Evolutionary conservation across 2,113 vertebrate species (phyloP), one percentile per base, ranked within the genome.

Genomic region (Solenodon paradoxus): DNA sequence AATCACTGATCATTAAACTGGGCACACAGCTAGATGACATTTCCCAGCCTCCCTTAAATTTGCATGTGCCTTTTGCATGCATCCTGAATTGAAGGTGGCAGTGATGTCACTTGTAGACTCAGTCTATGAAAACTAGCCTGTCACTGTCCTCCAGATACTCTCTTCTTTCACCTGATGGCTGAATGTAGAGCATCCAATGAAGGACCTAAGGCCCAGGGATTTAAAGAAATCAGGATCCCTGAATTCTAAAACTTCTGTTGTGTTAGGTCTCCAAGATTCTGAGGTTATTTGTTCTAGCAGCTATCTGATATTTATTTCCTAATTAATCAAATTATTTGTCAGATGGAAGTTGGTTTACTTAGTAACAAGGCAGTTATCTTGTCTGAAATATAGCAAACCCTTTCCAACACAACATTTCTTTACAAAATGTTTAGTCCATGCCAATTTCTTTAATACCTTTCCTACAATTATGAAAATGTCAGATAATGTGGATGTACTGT

Each of bases 361-460:
- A 78, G 57, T 87, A 63, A 30, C 88, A n/a, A 42, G 30, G 3
- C 5, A 69, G 30, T 51, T 68, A 38, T 32, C 12, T 38, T 30
- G 30, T 88, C 38, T 24, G 57, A 83, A 55, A 55, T 30, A 49
- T 4, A 78, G 45, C 59, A 78, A 94, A 24, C 26, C 38, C 53
- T 71, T 75, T 20, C 38, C 28, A 91, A 75, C 10, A n/a, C 49
- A 88, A 32, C 26, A 77, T 82, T 95, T 93, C 42, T 86, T 90
- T 78, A 88, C 53, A 72, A 5, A 45, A 83, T 74, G 71, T 84
- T 32, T 72, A 72, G 17, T 71, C 9, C 47, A 75, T 42, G 51
- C 12, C 42, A 55, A 49, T 40, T 78, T 55, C 61, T 63, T 92
- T 83, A 83, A 24, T 78, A 47, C 17, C 26, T 86, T 80, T 75